Evolutionary conservation across 2,797 vertebrate species (phyloP).

Genomic region (Siniperca scherzeri): DNA sequence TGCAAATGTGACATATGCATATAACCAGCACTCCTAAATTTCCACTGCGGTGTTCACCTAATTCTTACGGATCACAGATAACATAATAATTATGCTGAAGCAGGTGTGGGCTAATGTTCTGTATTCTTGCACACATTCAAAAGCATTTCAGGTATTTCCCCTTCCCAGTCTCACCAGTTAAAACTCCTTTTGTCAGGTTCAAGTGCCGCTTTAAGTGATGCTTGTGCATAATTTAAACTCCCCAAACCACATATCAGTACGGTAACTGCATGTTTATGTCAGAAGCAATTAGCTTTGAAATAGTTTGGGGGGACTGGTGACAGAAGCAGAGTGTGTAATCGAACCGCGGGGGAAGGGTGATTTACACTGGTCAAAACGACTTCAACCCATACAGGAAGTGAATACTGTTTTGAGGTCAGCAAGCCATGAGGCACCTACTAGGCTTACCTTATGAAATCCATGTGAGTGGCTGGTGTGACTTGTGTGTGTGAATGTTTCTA

Average conservation of each 20-base stretch:
- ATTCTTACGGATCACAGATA: conserved; percentile 66
- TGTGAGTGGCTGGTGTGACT: conserved; percentile 61
- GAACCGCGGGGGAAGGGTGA: conserved; percentile 60
- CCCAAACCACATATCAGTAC: conserved; percentile 73
- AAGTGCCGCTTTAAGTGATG: conserved; percentile 51
- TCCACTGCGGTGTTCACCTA: conserved; percentile 47
- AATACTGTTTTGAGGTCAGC: conserved; percentile 76
- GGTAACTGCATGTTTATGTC: conserved; percentile 76
- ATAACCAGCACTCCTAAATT: conserved; percentile 38
- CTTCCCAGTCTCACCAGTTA: conserved; percentile 34
- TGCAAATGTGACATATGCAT: conserved; percentile 69
- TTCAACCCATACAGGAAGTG: conserved; percentile 74
- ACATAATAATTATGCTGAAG: conserved; percentile 58
- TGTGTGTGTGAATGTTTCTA: conserved; percentile 44
- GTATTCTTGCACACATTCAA: conserved; percentile 55
- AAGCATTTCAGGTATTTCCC: conserved; percentile 68
- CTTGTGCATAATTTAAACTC: conserved; percentile 67
- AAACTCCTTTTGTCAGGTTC: conserved; percentile 62
- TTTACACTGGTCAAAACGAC: conserved; percentile 73
- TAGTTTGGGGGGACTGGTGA: conserved; percentile 62
- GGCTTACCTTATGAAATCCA: conserved; percentile 72
- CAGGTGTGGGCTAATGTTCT: conserved; percentile 65
- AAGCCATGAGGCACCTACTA: conserved; percentile 70
- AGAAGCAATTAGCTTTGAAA: conserved; percentile 77
- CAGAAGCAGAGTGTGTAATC: conserved; percentile 69